Base-by-base conservation (phyloP, 1,140 invertebrate species). In the Brachionus sp. region DNA sequence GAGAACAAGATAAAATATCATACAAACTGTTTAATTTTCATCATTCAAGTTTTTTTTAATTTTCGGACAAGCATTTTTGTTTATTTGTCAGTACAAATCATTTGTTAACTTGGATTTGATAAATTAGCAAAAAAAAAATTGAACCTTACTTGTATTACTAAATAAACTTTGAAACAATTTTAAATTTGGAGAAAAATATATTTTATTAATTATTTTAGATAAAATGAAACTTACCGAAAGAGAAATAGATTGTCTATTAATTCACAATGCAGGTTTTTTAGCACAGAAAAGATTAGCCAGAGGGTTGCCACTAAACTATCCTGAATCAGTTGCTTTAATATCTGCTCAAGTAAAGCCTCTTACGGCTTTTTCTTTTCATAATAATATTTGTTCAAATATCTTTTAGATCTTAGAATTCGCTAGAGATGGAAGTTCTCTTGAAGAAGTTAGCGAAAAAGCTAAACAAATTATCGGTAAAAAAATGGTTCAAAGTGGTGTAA, bases 221-320 rank as follows among this genome's bases (percentile, higher is more conserved):
- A 78, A 82, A 70, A 89, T 89, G 88, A 85, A 84, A 23, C 80
- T 89, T 33, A 86, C 85, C 9, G 87, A 88, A 2, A 77, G 87
- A 75, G 88, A 89, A 84, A 25, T 84, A 4, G 88, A 89, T n/a
- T 85, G 86, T 33, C 84, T 89, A 5, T 75, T 89, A n/a, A 84
- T 88, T 35, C 87, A 87, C 25, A 86, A 88, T 57, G 87, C 87
- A 16, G 88, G 88, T 9, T 84, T 39, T 77, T 39, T 89, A 29
- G 88, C 88, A 13, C 88, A 89, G 85, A 87, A 85, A 80, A 83
- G 88, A 12, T 84, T 89, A 2, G 88, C 88, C 0, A 84, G 88
- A 68, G 89, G 89, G 6, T 84, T 89, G 0, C 53, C 84, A 5
- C 84, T 89, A 0, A 89, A 89, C 77, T 86, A 89, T 66, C 87